Percentiles rank a stretch among this genome's conserved stretches.
phyloP scores from a whole-genome alignment of 2,797 vertebrate genomes.

The Aldrovandia affinis region DNA sequence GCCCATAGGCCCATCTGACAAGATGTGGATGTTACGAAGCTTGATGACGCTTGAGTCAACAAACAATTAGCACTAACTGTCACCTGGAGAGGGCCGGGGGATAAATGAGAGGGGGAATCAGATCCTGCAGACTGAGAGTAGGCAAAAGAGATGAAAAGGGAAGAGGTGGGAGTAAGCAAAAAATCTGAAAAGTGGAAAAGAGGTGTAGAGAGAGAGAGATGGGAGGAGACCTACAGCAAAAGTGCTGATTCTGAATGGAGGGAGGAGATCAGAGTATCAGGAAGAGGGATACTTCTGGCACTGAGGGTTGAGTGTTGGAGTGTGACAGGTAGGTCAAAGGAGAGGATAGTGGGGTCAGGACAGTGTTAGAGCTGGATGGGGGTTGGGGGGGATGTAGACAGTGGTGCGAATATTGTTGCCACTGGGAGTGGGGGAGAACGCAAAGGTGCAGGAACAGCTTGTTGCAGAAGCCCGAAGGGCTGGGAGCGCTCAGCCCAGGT shows the following conservation, averaged over 20 bases:
- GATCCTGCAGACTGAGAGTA: neutral
- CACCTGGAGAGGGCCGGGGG: neutral
- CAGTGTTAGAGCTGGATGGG: no score
- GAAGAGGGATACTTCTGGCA: neutral
- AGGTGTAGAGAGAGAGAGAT: neutral
- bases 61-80: constrained; percentile 1
- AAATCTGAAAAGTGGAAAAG: neutral
- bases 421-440: neutral
- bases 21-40: neutral
- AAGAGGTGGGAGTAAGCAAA: neutral
- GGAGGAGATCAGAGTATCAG: neutral
- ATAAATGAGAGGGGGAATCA: no score
- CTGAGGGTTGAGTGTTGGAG: neutral
- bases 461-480: neutral
- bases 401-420: neutral
- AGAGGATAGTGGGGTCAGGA: no score
- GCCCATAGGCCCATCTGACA: neutral
- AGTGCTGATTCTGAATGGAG: no score
- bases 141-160: neutral
- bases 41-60: neutral
- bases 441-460: neutral
- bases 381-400: neutral
- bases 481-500: neutral
- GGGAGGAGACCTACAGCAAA: neutral
- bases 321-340: neutral